Evolutionary conservation across 2,113 vertebrate species (phyloP).

Genomic region (Pterocles orientalis): DNA sequence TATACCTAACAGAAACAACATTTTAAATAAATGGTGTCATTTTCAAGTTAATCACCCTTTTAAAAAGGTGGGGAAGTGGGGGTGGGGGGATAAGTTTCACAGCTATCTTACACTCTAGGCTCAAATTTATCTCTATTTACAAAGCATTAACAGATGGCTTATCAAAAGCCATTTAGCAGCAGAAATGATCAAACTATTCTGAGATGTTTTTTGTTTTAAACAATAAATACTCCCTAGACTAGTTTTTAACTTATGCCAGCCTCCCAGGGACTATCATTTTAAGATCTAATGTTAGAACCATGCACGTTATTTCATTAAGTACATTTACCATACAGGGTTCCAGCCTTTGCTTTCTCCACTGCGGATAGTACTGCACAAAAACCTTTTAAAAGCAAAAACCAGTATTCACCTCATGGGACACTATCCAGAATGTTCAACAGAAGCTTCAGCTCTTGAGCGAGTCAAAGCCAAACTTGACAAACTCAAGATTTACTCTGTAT

Average conservation of each 20-base stretch:
- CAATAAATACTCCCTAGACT: slow-evolving; percentile 15
- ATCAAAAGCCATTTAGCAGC: slow-evolving; percentile 48
- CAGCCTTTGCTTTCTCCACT: slow-evolving; percentile 9
- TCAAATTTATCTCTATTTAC: slow-evolving; percentile 45
- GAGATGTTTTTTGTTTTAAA: neutral
- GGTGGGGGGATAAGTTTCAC: neutral
- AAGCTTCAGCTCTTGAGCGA: neutral
- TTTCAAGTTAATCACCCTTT: slow-evolving; percentile 23
- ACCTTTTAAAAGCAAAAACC: neutral
- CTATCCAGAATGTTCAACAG: neutral
- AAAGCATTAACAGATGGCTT: slow-evolving; percentile 43
- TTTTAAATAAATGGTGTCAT: slow-evolving; percentile 7
- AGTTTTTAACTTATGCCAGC: slow-evolving; percentile 44
- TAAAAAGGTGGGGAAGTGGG: neutral
- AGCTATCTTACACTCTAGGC: slow-evolving; percentile 3
- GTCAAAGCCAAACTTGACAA: neutral
- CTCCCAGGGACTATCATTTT: slow-evolving; percentile 39
- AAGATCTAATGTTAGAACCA: slow-evolving; percentile 25
- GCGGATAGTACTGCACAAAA: neutral
- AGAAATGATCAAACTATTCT: slow-evolving; percentile 33
- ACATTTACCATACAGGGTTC: neutral
- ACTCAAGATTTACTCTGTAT: neutral
- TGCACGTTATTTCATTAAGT: neutral
- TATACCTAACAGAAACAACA: neutral
- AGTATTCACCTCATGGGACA: neutral